A percentile compares a stretch with the other conserved stretches of the same genome.
phyloP scores from a whole-genome alignment of 2,888 invertebrate genomes.

The Acrocyrtus sp. region DNA sequence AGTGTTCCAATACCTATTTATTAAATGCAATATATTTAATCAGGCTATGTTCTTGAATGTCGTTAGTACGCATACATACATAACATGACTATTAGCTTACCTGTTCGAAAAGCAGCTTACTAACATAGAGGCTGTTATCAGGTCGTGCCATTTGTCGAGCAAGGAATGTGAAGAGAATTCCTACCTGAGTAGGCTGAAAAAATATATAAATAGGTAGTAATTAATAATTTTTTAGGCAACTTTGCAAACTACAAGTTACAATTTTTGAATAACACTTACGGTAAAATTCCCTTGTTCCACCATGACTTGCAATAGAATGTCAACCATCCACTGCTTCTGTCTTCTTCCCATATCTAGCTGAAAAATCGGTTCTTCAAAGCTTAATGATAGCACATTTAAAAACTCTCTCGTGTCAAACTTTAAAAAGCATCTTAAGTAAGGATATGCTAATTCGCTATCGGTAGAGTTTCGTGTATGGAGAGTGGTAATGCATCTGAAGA shows the following conservation, averaged over 20 bases:
- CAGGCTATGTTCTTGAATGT: not conserved
- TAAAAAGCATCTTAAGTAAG: constrained; percentile 77
- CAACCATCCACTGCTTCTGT: constrained; percentile 80
- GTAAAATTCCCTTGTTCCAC: constrained; percentile 73
- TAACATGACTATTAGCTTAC: constrained; percentile 65
- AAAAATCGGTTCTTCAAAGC: constrained; percentile 85
- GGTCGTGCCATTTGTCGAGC: constrained; percentile 73
- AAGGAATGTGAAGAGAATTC: constrained; percentile 74
- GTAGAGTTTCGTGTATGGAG: constrained; percentile 74
- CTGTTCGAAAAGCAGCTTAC: constrained; percentile 72
- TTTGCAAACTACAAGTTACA: too few species aligned
- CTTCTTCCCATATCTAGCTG: constrained; percentile 76
- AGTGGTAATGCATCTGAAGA: constrained; percentile 76
- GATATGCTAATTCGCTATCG: constrained; percentile 75
- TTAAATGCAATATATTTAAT: too few species aligned
- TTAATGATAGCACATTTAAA: constrained; percentile 84
- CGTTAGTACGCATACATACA: not conserved
- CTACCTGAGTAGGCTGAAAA: constrained; percentile 72
- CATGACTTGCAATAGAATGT: constrained; percentile 81
- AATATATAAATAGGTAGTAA: constrained; percentile 24
- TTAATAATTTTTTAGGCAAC: too few species aligned
- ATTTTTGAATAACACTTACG: constrained; percentile 69
- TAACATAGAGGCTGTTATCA: constrained; percentile 67
- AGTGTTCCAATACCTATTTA: constrained; percentile 63
- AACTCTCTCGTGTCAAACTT: constrained; percentile 87